Base-by-base conservation (phyloP, 2,888 invertebrate genomes). In the Nemurella pictetii region DNA sequence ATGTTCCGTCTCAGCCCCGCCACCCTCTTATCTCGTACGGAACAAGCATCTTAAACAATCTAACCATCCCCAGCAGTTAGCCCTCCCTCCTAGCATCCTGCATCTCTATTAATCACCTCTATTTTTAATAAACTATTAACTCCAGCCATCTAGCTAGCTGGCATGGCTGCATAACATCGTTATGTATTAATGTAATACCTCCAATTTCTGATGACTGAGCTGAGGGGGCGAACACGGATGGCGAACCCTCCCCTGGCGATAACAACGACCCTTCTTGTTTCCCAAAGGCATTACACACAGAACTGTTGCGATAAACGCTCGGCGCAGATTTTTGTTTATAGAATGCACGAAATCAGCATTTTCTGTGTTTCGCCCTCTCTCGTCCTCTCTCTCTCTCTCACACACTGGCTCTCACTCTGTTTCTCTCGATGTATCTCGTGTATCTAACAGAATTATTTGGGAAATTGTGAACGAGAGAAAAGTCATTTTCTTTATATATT, bases 31-130 rank as follows among this genome's bases (percentile, higher is more conserved):
- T 80, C 80, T 35, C 26, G 12, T 27, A 4, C 27, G 26, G 28
- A 27, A 75, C 28, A 75, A 75, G 75, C 75, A 28, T 75, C 75
- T 75, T 75, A 75, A 75, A 28, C 75, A 75, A 75, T 75, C 75
- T 28, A 75, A 28, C 75, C 75, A 75, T 28, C 75, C 75, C 75
- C 28, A 28, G 75, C 27, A 75, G 75, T 75, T 75, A 75, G 75
- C 27, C 27, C n/a, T 27, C 28, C 75, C 75, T 55, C 9, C 55
- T 7, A 20, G 55, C 55, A 7, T 55, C 55, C 55, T 55, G 55
- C 12, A 55, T 55, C 15, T 55, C 75, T 75, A 75, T 75, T 75
- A 75, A 75, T 75, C 75, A 75, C 26, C 75, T 26, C 28, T 26
- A 27, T 75, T 75, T 75, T 75, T 75, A 26, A 75, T 75, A 75